Base-by-base conservation (phyloP, 2,797 vertebrate species). In the Falco columbarius region DNA sequence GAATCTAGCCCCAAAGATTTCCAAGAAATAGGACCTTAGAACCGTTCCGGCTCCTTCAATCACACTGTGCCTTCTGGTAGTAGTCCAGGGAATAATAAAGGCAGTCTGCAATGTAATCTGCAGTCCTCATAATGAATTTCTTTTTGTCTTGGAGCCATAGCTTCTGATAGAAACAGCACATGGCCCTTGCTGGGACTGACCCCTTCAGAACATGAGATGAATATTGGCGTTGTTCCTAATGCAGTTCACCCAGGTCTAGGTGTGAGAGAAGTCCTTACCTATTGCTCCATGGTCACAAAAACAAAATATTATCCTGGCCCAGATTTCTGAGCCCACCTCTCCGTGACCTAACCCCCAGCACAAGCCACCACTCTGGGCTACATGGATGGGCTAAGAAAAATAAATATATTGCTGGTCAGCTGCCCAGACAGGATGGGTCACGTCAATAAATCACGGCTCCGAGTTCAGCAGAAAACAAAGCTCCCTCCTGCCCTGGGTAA, bases 21-120 rank as follows among this genome's bases (percentile, higher is more conserved):
- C 75, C 51, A 77, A 79, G 92, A 96, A 96, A 55, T 10, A 55
- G 68, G 73, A 62, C 73, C 72, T 84, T 24, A 81, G 62, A 79
- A 71, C 16, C n/a, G 71, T n/a, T 92, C 42, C 61, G 71, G 59
- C 36, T 82, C 84, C 84, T 90, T 81, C 1, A 2, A 6, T 85
- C 90, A 87, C 66, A 14, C 63, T 56, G 61, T 34, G 47, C n/a
- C 63, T 85, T 42, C 86, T 93, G 85, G 85, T 88, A 36, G n/a
- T 12, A 61, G 58, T 71, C 88, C 91, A 95, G 89, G 66, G 74
- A 94, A 65, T 49, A 93, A 94, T 72, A 92, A 94, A 87, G 47
- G 59, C 84, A 55, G 91, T 3, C 51, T 91, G 42, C 82, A 94
- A 22, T 32, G 27, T 70, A 87, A 87, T 73, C 90, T 95, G 85